Conservation (phyloP, 2,113 vertebrate species). For the Aptenodytes patagonicus region DNA sequence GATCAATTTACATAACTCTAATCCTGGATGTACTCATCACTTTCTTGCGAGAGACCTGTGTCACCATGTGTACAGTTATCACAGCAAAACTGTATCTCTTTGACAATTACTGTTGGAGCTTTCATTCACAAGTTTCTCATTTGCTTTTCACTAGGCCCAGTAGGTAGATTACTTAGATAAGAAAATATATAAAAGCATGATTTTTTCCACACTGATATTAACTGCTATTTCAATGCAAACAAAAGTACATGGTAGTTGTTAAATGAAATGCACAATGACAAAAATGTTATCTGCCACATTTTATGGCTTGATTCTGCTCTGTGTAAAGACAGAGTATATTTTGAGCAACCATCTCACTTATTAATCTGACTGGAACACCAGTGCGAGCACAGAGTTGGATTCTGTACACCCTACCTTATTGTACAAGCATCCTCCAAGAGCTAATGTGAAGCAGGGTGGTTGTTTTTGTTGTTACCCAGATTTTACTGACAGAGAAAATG, state of each 20-base stretch:
- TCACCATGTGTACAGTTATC: background rate
- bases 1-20: background rate
- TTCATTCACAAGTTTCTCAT: background rate
- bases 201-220: background rate
- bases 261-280: background rate
- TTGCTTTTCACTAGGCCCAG: background rate
- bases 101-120: background rate
- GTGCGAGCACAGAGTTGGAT: too few species aligned
- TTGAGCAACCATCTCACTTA: background rate
- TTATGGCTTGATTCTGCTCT: background rate
- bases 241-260: background rate
- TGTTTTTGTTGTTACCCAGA: background rate
- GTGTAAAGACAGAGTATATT: background rate
- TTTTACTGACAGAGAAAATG: background rate
- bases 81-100: background rate
- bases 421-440: background rate
- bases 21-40: background rate
- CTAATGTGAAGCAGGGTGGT: background rate
- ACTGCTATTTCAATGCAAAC: background rate
- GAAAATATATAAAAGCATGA: background rate
- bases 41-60: background rate
- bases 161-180: background rate
- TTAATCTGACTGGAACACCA: background rate
- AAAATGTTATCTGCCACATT: background rate
- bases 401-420: background rate